phyloP scores from a whole-genome alignment of 2,797 vertebrate genomes.

The Spinus olivaceus region DNA sequence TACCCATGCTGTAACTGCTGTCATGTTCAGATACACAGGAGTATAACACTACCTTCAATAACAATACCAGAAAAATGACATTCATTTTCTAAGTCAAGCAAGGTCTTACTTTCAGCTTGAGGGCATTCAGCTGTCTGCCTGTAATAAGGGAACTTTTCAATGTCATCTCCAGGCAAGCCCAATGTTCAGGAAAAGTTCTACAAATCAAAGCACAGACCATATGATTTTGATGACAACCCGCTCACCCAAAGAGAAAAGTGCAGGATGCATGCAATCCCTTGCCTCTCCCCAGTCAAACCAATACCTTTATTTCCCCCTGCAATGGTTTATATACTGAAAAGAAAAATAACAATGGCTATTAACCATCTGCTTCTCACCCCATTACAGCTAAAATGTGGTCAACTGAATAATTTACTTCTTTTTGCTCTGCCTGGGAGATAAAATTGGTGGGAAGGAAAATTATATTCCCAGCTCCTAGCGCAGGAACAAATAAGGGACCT shows the following conservation, averaged over 20 bases:
- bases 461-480: neutral
- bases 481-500: neutral
- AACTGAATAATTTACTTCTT: conserved; percentile 9
- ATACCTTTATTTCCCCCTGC: neutral
- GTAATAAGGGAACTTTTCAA: conserved; percentile 31
- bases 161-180: conserved; percentile 42
- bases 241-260: conserved; percentile 44
- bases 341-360: neutral
- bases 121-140: conserved; percentile 46
- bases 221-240: conserved; percentile 22
- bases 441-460: neutral
- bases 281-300: neutral
- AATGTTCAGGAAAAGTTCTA: conserved; percentile 17
- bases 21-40: conserved; percentile 28
- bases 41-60: conserved; percentile 2
- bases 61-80: conserved; percentile 11
- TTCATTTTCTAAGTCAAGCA: conserved; percentile 43
- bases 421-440: neutral
- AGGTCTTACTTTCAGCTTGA: conserved; percentile 51
- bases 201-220: conserved; percentile 39
- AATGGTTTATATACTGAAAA: neutral
- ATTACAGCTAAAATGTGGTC: conserved; percentile 6
- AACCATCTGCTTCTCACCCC: conserved; percentile 27
- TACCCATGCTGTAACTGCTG: conserved; percentile 21
- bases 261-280: neutral